These are phyloP conservation scores for Spea bombifrons DNA, from an alignment of 2,113 vertebrate genomes.

Conservation along the genomic window DNA sequence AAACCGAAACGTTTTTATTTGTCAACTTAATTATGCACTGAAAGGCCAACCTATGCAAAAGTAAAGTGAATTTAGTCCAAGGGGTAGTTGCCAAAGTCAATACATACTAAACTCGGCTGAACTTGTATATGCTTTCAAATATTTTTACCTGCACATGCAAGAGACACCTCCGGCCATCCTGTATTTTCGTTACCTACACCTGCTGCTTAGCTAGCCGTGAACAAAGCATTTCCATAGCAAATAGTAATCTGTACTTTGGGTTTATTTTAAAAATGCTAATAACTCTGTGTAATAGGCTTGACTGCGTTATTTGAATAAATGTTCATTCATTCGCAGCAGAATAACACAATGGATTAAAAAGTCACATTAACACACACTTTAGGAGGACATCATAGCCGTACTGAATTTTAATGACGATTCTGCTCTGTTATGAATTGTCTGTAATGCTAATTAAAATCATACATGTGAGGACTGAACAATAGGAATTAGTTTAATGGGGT, in stretches of 20 bases:
- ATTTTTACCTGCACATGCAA: no score
- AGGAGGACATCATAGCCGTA: not conserved
- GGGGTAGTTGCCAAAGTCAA: no score
- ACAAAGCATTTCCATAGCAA: no score
- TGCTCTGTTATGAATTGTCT: not conserved
- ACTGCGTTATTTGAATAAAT: not conserved
- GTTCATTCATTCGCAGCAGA: not conserved
- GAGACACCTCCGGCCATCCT: no score
- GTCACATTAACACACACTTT: not conserved
- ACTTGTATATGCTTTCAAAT: no score
- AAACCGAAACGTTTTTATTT: no score
- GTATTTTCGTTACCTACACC: no score
- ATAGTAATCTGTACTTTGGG: not conserved
- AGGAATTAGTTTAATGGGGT: not conserved
- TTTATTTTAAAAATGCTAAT: not conserved
- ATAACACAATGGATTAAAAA: slow-evolving; percentile 4
- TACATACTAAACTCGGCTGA: no score
- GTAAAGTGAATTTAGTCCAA: no score
- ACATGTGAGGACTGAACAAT: not conserved
- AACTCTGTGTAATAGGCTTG: not conserved
- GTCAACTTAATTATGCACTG: no score
- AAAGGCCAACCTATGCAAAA: no score
- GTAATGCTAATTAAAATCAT: slow-evolving; percentile 10
- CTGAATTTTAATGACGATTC: not conserved
- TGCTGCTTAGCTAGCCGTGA: no score